Evolutionary conservation across 2,113 vertebrate genomes (phyloP), one percentile per base, ranked within the genome.

Genomic region (Leucoraja erinaceus): DNA sequence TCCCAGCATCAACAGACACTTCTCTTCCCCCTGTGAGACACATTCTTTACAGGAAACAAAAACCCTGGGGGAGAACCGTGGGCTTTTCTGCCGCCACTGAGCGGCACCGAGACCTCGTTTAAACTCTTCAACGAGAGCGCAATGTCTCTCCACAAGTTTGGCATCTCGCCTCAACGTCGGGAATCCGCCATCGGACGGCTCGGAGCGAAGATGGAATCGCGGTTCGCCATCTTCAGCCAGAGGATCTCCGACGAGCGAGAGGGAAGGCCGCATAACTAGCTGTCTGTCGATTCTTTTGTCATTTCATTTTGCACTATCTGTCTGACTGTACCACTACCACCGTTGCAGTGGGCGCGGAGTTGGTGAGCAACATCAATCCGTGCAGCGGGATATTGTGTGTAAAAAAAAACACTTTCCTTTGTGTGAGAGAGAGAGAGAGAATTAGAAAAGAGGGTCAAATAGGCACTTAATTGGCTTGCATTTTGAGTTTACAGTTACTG

Each of bases 281-380:
- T 94, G 72, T 93, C 93, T 94, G 72, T 93, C 93, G 93, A 93
- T 93, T 93, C 79, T 93, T 47, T 94, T 94, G 93, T 93, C 93
- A 93, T 95, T 95, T 61, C 94, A 96, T 79, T 98, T 97, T 97
- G 97, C 97, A 98, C 97, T 97, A 96, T 66, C 96, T 96, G 94
- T 95, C 95, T 25, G 68, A 72, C 54, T 72, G 63, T 74, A 91
- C 90, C 90, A 11, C 31, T 63, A 12, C 31, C 75, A 61, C 28
- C 11, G 81, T 12, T 61, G 83, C 56, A 63, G 31, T 63, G 83
- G 59, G 59, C 96, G 96, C 95, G 94, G 95, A 96, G 93, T 94
- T 94, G 93, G 93, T 93, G 91, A 88, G 93, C 93, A 94, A 94
- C 95, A 94, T 95, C 94, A 94, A 94, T 93, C 95, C 94, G 66